Evolutionary conservation across 2,113 vertebrate species (phyloP).

Genomic region (Colaptes auratus): DNA sequence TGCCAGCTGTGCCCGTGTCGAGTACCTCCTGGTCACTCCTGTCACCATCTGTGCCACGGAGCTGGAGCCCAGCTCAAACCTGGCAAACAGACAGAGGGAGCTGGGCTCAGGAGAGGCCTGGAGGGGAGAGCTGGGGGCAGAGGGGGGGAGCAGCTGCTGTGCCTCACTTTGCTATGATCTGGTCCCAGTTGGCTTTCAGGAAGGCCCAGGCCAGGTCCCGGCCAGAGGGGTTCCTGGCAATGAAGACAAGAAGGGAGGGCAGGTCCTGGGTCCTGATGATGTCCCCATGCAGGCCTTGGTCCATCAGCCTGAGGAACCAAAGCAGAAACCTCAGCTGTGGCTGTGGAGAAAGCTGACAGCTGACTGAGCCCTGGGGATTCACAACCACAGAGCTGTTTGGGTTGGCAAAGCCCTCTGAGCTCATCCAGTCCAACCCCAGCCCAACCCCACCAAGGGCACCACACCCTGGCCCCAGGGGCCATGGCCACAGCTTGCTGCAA

Average conservation of each 20-base stretch:
- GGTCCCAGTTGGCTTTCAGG: conserved; percentile 84
- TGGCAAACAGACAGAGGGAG: conserved; percentile 49
- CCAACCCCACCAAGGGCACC: too few relatives aligned
- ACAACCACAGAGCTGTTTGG: too few relatives aligned
- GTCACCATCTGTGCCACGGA: conserved; percentile 78
- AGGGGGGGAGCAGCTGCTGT: background rate
- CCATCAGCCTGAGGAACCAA: conserved; percentile 81
- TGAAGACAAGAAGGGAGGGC: conserved; percentile 70
- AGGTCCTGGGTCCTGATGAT: conserved; percentile 90
- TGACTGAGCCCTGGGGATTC: background rate
- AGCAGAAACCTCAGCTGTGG: background rate
- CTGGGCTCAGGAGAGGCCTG: background rate
- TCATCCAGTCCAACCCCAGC: too few relatives aligned
- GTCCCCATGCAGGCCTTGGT: conserved; percentile 84
- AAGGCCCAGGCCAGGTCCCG: conserved; percentile 86
- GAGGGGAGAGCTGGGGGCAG: background rate
- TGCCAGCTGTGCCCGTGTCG: conserved; percentile 81
- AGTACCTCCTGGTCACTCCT: conserved; percentile 84
- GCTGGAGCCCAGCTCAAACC: conserved; percentile 85
- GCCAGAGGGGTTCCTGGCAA: conserved; percentile 84
- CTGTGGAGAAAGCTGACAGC: background rate
- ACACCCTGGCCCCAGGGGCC: too few relatives aligned
- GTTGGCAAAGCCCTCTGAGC: too few relatives aligned
- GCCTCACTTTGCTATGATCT: conserved; percentile 87
- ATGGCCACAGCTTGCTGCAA: too few relatives aligned